These are phyloP conservation scores for Artibeus jamaicensis DNA, from an alignment of 2,797 vertebrate genomes.

Conservation along the genomic window DNA sequence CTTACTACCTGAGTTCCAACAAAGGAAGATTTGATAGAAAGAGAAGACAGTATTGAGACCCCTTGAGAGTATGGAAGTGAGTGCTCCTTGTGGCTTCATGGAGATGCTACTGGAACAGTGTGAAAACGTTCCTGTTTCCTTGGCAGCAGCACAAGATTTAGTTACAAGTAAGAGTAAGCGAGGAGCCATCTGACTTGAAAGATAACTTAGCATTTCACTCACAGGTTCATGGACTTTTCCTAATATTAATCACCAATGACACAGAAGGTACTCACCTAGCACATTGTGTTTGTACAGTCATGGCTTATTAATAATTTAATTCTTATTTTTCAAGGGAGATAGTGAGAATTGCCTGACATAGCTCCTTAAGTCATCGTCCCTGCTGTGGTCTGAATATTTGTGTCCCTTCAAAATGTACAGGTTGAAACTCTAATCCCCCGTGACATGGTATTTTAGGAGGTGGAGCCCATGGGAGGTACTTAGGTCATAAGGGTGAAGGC, in stretches of 20 bases:
- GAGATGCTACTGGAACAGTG: neutral
- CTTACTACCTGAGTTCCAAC: neutral
- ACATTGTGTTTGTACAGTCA: neutral
- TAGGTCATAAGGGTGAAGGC: neutral
- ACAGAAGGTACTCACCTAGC: neutral
- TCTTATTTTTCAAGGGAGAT: neutral
- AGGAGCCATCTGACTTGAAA: neutral
- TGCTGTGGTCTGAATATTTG: neutral
- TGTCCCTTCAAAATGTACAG: neutral
- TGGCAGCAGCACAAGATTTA: neutral
- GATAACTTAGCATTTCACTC: neutral
- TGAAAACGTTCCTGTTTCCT: neutral
- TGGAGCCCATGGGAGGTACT: no score
- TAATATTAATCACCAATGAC: neutral
- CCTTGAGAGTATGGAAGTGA: neutral
- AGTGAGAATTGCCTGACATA: neutral
- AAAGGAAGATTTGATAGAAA: neutral
- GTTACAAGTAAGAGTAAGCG: neutral
- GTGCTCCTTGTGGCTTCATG: neutral
- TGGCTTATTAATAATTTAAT: neutral
- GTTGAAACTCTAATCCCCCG: neutral
- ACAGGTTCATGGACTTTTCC: neutral
- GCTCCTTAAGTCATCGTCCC: neutral
- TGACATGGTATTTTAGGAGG: neutral
- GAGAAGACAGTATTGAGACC: neutral